phyloP scores from a whole-genome alignment of 2,888 invertebrate species.

The Lagria hirta region DNA sequence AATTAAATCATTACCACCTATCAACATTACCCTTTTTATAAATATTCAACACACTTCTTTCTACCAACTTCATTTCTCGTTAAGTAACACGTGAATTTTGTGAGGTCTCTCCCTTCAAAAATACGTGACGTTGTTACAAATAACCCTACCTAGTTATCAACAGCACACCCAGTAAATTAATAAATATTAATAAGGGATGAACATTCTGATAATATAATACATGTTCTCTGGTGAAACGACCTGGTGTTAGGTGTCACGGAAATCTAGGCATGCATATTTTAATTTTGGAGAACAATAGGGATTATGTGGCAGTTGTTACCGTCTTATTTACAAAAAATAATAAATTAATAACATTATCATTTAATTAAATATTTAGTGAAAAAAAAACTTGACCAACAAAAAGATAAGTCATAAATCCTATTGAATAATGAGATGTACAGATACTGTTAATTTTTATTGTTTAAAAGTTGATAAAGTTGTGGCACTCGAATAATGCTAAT shows the following conservation, averaged over 20 bases:
- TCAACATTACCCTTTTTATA: constrained; percentile 17
- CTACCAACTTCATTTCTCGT: constrained; percentile 32
- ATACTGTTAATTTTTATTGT: too few relatives aligned
- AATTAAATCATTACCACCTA: constrained; percentile 2
- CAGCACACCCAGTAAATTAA: constrained; percentile 29
- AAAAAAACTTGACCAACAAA: too few relatives aligned
- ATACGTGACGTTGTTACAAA: constrained; percentile 33
- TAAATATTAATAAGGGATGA: constrained; percentile 38
- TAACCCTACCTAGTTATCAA: constrained; percentile 23
- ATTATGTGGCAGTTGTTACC: too few relatives aligned
- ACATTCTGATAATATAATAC: constrained; percentile 21
- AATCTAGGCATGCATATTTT: constrained; percentile 6
- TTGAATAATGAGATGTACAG: too few relatives aligned
- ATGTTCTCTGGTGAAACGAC: constrained; percentile 15
- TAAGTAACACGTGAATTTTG: constrained; percentile 38
- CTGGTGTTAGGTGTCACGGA: constrained; percentile 9
- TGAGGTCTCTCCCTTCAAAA: constrained; percentile 39
- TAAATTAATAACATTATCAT: too few relatives aligned
- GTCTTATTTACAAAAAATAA: too few relatives aligned
- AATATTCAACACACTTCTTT: constrained; percentile 29
- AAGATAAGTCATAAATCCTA: too few relatives aligned
- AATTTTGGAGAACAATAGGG: constrained; percentile 3
- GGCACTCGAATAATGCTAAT: too few relatives aligned
- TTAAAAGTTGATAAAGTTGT: too few relatives aligned
- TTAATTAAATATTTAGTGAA: too few relatives aligned